phyloP scores from a whole-genome alignment of 2,797 vertebrate genomes.

The Sciurus carolinensis region DNA sequence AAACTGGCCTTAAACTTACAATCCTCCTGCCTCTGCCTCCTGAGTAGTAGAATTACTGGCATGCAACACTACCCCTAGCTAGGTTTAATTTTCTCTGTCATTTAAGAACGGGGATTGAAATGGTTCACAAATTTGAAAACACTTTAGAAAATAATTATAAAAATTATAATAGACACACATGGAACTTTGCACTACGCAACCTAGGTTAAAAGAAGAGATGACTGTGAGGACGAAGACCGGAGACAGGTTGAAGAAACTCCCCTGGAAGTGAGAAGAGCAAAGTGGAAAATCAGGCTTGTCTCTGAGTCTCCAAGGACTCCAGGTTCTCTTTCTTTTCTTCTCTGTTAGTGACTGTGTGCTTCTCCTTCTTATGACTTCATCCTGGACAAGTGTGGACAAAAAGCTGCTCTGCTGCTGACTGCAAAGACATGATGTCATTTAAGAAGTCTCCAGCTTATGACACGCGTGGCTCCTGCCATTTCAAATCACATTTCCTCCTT shows the following conservation, averaged over 20 bases:
- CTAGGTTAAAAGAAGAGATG: background rate
- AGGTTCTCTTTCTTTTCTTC: background rate
- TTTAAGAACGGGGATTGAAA: background rate
- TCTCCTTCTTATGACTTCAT: background rate
- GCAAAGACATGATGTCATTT: background rate
- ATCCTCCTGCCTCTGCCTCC: background rate
- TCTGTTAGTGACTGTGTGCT: background rate
- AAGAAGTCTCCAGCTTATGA: constrained; percentile 5
- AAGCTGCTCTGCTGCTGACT: background rate
- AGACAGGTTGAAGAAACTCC: background rate
- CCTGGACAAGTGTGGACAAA: background rate
- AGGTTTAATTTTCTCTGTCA: constrained; percentile 37
- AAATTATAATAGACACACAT: background rate
- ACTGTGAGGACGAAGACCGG: background rate
- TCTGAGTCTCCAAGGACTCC: background rate
- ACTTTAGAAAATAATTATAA: background rate
- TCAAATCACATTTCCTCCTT: constrained; percentile 58
- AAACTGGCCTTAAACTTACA: background rate
- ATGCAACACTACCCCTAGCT: background rate
- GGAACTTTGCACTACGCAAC: background rate
- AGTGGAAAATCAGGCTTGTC: background rate
- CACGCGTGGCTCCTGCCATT: constrained; percentile 10
- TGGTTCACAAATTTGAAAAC: constrained; percentile 1
- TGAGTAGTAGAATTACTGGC: background rate
- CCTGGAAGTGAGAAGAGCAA: background rate